Base-by-base conservation (phyloP, 2,113 vertebrate genomes). In the Clarias gariepinus region DNA sequence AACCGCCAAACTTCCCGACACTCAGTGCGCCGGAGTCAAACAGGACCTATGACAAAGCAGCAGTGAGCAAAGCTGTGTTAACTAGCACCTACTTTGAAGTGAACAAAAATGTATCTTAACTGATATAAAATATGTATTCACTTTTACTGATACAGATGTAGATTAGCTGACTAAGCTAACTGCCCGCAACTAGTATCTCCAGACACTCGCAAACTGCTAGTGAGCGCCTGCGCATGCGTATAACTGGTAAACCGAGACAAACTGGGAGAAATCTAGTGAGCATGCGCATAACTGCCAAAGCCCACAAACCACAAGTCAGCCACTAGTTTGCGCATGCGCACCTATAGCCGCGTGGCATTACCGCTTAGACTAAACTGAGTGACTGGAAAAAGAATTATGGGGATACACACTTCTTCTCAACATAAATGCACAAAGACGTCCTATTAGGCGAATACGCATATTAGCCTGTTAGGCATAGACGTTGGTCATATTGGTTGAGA, bases 1-100 rank as follows among this genome's bases (percentile, higher is more conserved):
- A 88, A 58, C 88, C 87, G 78, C 78, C 87, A 71, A 90, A 91
- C 84, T 90, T 89, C 88, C 84, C 83, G 82, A 89, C 81, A 88
- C 53, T 88, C 81, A 85, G 68, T 85, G 58, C 85, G 55, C 85
- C 66, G 25, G 23, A 33, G 30, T 19, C n/a, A 41, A 41, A 28
- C 71, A 23, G 71, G 36, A 64, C 53, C 71, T 58, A 25, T 19
- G 12, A 18, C 30, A 60, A 63, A 63, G 30, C 21, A 57, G 76
- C 13, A n/a, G 2, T 18, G 10, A 1, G 8, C 7, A n/a, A 69
- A 55, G 55, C 60, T 12, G 12, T 11, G 41, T 21, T n/a, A 41
- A 64, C 73, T 30, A 28, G 36, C 21, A 6, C 23, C 6, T 30
- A 3, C 36, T 30, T 33, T 53, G 4, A 47, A 66, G 81, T 61